Percentiles rank a stretch among this genome's conserved stretches.
Conservation (phyloP, 2,888 invertebrate species). For the Sphaerophoria taeniata region DNA sequence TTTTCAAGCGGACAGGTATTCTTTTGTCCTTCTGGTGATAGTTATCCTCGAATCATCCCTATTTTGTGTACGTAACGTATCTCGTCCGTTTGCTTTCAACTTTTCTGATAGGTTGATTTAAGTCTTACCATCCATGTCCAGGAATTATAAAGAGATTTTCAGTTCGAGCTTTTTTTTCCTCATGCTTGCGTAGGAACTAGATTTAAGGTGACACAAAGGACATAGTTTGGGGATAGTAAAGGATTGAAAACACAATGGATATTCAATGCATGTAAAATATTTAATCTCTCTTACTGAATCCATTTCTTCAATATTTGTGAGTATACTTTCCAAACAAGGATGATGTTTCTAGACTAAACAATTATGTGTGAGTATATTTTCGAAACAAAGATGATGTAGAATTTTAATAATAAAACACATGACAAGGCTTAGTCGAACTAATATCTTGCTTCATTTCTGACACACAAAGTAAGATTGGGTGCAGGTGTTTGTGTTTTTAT, state of each 20-base stretch:
- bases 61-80: background rate
- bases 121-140: conserved; percentile 34
- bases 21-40: conserved; percentile 3
- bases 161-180: background rate
- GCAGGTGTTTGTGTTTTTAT: too few relatives aligned
- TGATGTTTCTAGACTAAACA: too few relatives aligned
- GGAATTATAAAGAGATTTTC: conserved; percentile 52
- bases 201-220: conserved; percentile 4
- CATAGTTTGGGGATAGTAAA: background rate
- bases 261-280: conserved; percentile 48
- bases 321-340: background rate
- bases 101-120: conserved; percentile 41
- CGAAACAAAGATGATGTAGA: conserved; percentile 48
- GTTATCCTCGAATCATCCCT: conserved; percentile 17
- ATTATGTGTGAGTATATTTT: conserved; percentile 8
- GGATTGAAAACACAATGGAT: conserved; percentile 5
- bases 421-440: conserved; percentile 25
- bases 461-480: too few relatives aligned
- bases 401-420: conserved; percentile 45
- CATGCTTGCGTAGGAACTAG: background rate
- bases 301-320: conserved; percentile 2
- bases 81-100: background rate
- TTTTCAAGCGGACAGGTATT: background rate
- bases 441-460: background rate
- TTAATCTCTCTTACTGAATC: conserved; percentile 48